These are phyloP conservation scores for Sinocyclocheilus anophthalmus DNA, from an alignment of 2,113 vertebrate species.

Conservation along the genomic window DNA sequence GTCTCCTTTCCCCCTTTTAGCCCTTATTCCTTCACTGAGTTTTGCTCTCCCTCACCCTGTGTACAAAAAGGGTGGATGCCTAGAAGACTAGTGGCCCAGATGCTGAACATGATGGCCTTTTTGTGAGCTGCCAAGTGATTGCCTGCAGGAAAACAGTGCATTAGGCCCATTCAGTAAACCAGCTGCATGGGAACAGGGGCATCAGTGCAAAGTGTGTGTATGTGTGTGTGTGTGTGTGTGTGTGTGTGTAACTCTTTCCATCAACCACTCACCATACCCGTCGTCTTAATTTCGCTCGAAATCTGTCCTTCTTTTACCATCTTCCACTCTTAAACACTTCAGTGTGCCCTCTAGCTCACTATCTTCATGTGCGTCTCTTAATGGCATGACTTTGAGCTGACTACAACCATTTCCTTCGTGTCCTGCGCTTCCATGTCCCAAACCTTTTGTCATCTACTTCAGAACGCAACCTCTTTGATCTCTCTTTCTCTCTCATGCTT, in stretches of 20 bases:
- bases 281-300: background rate
- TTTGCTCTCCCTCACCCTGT: background rate
- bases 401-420: slow-evolving; percentile 13
- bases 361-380: background rate
- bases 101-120: slow-evolving; percentile 29
- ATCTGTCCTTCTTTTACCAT: slow-evolving; percentile 19
- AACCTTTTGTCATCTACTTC: slow-evolving; percentile 5
- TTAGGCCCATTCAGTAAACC: slow-evolving; percentile 53
- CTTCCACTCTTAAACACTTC: background rate
- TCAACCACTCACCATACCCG: background rate
- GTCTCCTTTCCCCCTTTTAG: background rate
- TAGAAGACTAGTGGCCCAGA: slow-evolving; percentile 38
- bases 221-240: background rate
- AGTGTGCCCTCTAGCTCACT: background rate
- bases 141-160: slow-evolving; percentile 72
- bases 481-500: background rate
- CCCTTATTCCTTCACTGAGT: background rate
- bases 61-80: background rate
- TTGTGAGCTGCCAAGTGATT: slow-evolving; percentile 54
- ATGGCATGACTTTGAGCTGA: slow-evolving; percentile 14
- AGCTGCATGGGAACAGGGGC: background rate
- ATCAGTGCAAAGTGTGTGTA: background rate
- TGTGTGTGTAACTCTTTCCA: background rate
- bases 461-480: background rate
- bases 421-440: background rate